Evolutionary conservation across 2,888 invertebrate species (phyloP).

Genomic region (Ochropleura plecta): DNA sequence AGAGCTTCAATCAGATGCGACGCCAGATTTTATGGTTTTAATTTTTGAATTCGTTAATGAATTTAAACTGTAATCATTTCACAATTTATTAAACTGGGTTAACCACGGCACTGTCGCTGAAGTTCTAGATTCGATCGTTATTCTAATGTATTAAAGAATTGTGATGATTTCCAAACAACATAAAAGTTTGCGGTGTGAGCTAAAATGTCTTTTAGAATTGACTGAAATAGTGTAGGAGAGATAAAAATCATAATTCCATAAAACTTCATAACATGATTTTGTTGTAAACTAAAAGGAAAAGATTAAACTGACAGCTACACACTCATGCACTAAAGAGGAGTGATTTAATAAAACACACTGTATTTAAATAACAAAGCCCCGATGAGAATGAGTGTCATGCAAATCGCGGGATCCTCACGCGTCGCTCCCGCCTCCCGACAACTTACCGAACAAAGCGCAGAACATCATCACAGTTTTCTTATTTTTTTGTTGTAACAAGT

Average conservation of each 20-base stretch:
- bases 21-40: neutral
- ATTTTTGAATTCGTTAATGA: neutral
- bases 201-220: too few species aligned
- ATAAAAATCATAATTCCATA: too few species aligned
- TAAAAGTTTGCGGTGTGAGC: too few species aligned
- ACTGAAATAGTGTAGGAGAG: too few species aligned
- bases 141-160: too few species aligned
- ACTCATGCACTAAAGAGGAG: slow-evolving; percentile 24
- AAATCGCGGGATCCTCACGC: slow-evolving; percentile 36
- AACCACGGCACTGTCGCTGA: too few species aligned
- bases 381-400: slow-evolving; percentile 43
- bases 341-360: slow-evolving; percentile 44
- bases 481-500: slow-evolving; percentile 45
- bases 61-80: neutral
- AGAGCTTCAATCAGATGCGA: slow-evolving; percentile 37
- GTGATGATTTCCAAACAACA: too few species aligned
- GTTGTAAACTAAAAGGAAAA: neutral
- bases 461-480: slow-evolving; percentile 43
- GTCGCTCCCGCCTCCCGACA: slow-evolving; percentile 37
- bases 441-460: slow-evolving; percentile 44
- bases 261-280: too few species aligned
- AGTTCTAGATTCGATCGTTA: too few species aligned
- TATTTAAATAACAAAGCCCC: slow-evolving; percentile 55
- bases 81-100: neutral
- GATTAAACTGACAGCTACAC: neutral